Evolutionary conservation across 2,888 invertebrate species (phyloP), one percentile per base, ranked within the genome.

Genomic region (Acronicta psi): DNA sequence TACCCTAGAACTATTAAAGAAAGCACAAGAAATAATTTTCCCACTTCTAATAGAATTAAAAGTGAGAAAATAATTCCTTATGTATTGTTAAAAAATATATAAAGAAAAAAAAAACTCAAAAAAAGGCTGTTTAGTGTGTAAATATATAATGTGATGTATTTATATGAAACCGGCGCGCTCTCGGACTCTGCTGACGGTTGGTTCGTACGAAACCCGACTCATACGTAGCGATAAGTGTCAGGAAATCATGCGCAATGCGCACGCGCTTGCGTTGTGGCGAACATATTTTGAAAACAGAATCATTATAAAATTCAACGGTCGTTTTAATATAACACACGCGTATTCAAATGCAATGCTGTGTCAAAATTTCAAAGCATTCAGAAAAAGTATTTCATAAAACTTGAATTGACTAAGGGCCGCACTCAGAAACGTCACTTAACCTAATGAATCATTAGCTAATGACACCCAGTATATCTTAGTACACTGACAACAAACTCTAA

Each of bases 41-140:
- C 41, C 57, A 68, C 41, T 73, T 77, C 42, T 54, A 62, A 63
- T 44, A 17, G 29, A 11, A 50, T 54, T 46, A 57, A 17, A 58
- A 63, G 42, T 53, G 58, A 46, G 61, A 70, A 70, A 64, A 67
- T 59, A 18, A 60, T 65, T 72, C 64, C 73, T 67, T 72, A 54
- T 69, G 76, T 74, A 69, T 61, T 72, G 69, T 69, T 75, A 69
- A 70, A 62, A 64, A 81, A 73, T 79, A 80, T 80, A 81, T 74
- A 80, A 77, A 58, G 66, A 74, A 73, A 75, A 80, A 84, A 85
- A 87, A 89, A 86, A 84, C 77, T 80, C 79, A 87, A 88, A 89
- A 91, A 89, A 92, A 91, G 92, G 91, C 91, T 92, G 91, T 90
- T 86, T 79, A 81, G 79, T 82, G 75, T 75, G 59, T 82, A 77